Conservation (phyloP, 2,888 invertebrate species). For the Amphipoea lucens region DNA sequence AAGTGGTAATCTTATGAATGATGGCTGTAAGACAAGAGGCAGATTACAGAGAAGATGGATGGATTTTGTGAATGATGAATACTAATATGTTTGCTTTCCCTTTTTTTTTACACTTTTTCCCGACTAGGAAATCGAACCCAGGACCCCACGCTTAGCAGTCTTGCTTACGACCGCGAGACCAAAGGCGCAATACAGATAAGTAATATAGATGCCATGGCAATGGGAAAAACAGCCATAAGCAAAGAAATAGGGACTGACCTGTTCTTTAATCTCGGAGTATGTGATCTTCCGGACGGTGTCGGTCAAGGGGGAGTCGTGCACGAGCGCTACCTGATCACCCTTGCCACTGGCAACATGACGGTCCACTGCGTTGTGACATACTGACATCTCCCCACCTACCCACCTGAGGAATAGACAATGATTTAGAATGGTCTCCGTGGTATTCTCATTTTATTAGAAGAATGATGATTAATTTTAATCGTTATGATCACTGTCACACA, state of each 20-base stretch:
- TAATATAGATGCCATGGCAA: background rate
- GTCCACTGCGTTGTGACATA: slow-evolving; percentile 98
- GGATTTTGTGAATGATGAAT: background rate
- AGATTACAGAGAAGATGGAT: background rate
- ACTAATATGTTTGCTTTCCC: no score
- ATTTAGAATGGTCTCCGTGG: background rate
- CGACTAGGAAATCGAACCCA: no score
- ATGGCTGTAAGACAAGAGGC: background rate
- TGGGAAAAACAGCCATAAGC: background rate
- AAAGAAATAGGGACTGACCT: slow-evolving; percentile 87
- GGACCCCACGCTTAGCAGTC: no score
- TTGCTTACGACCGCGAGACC: no score
- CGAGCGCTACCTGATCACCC: slow-evolving; percentile 94
- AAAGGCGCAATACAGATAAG: no score
- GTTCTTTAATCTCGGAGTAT: slow-evolving; percentile 94
- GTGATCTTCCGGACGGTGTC: slow-evolving; percentile 94
- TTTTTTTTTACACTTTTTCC: background rate
- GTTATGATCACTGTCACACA: background rate
- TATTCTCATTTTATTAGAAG: no score
- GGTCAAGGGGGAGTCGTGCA: slow-evolving; percentile 97
- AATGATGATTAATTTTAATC: no score
- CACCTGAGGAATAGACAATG: slow-evolving; percentile 90
- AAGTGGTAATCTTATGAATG: background rate
- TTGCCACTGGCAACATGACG: slow-evolving; percentile 95
- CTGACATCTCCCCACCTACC: slow-evolving; percentile 97